phyloP scores from a whole-genome alignment of 2,113 vertebrate genomes.

The Dendrocopos noguchii region DNA sequence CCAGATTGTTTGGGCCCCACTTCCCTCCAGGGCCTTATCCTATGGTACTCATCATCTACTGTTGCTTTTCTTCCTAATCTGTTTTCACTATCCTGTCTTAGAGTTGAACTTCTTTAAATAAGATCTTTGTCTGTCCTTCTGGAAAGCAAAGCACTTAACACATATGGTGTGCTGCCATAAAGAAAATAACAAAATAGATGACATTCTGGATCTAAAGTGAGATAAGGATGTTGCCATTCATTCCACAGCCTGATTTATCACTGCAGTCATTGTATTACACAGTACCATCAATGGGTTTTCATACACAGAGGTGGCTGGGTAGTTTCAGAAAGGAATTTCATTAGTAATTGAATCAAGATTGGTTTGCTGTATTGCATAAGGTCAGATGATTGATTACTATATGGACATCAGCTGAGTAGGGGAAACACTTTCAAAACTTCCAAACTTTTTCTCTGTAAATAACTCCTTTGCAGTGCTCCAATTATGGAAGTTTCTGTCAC shows the following conservation, averaged over 20 bases:
- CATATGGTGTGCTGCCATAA: background rate
- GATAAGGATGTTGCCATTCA: conserved; percentile 46
- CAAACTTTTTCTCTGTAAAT: background rate
- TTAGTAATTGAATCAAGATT: conserved; percentile 34
- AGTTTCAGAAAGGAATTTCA: conserved; percentile 21
- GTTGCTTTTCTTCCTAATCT: background rate
- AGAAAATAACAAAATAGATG: conserved; percentile 58
- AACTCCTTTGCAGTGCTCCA: background rate
- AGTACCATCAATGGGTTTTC: background rate
- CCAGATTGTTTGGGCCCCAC: too few species aligned
- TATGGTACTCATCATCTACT: background rate
- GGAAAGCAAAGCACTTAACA: conserved; percentile 33
- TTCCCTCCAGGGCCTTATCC: too few species aligned
- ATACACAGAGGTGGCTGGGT: background rate
- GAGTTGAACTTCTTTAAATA: conserved; percentile 15
- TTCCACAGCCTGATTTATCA: background rate
- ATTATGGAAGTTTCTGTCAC: background rate
- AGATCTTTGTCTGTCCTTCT: background rate
- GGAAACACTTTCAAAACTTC: background rate
- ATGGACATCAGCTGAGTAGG: background rate
- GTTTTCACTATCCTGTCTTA: background rate
- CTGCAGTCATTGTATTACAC: conserved; percentile 35
- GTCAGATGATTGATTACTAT: conserved; percentile 22
- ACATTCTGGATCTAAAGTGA: conserved; percentile 48
- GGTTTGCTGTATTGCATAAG: background rate